Evolutionary conservation across 2,797 vertebrate genomes (phyloP).

Genomic region (Mormyrops attenuatus): DNA sequence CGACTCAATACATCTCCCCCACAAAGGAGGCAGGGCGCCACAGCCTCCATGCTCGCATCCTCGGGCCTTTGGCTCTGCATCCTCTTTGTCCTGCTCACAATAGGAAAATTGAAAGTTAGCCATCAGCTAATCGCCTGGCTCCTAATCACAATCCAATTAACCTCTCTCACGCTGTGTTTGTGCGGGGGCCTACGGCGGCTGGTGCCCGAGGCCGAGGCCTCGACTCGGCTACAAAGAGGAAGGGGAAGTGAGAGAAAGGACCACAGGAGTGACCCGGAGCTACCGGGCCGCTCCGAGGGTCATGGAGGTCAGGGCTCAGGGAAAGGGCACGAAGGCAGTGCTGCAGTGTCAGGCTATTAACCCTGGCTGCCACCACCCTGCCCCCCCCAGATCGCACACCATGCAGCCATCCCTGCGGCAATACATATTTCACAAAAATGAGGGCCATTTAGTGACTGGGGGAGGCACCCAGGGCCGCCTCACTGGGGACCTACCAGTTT

Average conservation of each 20-base stretch:
- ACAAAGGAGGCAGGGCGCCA: background rate
- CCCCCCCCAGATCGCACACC: background rate
- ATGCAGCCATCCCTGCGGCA: background rate
- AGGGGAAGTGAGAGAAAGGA: slow-evolving; percentile 8
- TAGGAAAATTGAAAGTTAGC: slow-evolving; percentile 71
- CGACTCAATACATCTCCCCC: background rate
- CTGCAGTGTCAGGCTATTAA: background rate
- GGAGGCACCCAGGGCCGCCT: slow-evolving; percentile 50
- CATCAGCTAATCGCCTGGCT: slow-evolving; percentile 71
- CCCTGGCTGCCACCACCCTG: background rate
- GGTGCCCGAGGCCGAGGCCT: background rate
- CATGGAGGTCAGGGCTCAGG: background rate
- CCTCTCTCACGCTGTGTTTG: slow-evolving; percentile 59
- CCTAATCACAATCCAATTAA: slow-evolving; percentile 77
- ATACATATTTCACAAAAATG: background rate
- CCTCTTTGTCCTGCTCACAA: slow-evolving; percentile 70
- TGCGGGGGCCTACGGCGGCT: slow-evolving; percentile 43
- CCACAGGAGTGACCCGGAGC: background rate
- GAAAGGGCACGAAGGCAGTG: background rate
- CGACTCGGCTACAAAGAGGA: background rate
- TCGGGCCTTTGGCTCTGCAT: slow-evolving; percentile 26
- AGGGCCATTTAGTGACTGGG: background rate
- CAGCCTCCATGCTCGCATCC: background rate
- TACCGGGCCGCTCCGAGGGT: background rate
- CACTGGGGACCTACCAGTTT: slow-evolving; percentile 59